phyloP scores from a whole-genome alignment of 2,113 vertebrate genomes.

The Silurus asotus region DNA sequence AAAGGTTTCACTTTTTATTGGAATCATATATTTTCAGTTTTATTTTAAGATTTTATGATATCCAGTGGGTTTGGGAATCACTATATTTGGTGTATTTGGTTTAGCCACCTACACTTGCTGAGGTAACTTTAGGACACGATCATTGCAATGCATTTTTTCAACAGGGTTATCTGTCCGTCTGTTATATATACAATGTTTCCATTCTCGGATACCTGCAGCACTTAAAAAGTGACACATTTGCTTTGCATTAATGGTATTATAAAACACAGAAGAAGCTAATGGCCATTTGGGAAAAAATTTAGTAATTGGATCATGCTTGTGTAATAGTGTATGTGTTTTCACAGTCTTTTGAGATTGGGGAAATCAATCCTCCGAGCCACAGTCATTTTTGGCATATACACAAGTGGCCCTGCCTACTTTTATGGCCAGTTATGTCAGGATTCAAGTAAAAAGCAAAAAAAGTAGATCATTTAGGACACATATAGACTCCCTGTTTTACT shows the following conservation, averaged over 20 bases:
- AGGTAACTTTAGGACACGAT: neutral
- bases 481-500: too few species aligned
- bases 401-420: neutral
- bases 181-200: neutral
- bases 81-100: neutral
- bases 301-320: neutral
- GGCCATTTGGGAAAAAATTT: neutral
- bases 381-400: neutral
- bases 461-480: too few species aligned
- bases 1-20: neutral
- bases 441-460: too few species aligned
- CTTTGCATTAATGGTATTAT: neutral
- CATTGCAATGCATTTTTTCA: neutral
- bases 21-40: neutral
- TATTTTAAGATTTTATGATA: neutral
- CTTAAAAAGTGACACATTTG: neutral
- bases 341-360: neutral
- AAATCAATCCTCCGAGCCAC: neutral
- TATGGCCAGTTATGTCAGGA: too few species aligned
- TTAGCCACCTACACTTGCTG: neutral
- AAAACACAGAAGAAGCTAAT: neutral
- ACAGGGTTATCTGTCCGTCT: neutral
- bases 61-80: too few species aligned
- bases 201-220: neutral
- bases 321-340: neutral